Conservation (phyloP, 2,797 vertebrate genomes). For the Brotula barbata region DNA sequence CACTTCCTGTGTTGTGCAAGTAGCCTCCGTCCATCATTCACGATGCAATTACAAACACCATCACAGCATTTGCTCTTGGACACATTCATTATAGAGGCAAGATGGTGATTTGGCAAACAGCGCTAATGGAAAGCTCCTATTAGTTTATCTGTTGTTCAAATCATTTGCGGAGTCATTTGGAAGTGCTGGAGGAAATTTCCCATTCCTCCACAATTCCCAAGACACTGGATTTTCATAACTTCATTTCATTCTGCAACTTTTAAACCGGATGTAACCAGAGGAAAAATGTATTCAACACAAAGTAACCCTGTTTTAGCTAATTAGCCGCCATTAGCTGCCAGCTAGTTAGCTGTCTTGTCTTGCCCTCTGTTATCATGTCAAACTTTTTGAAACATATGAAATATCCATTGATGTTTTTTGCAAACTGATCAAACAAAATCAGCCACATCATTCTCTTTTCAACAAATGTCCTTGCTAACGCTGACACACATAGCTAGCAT, state of each 20-base stretch:
- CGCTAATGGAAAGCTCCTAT: slow-evolving; percentile 47
- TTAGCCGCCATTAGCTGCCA: too few relatives aligned
- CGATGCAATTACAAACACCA: slow-evolving; percentile 62
- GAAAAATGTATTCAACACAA: too few relatives aligned
- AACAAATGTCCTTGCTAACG: too few relatives aligned
- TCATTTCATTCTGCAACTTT: slow-evolving; percentile 15
- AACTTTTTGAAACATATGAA: too few relatives aligned
- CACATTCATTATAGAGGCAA: slow-evolving; percentile 70
- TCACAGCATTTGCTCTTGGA: slow-evolving; percentile 49
- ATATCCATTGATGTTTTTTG: too few relatives aligned
- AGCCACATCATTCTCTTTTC: too few relatives aligned
- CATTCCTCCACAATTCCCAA: slow-evolving; percentile 8
- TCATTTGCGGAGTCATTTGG: slow-evolving; percentile 37
- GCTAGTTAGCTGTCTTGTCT: too few relatives aligned
- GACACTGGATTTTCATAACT: slow-evolving; percentile 20
- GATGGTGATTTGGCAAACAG: slow-evolving; percentile 62
- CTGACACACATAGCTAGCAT: too few relatives aligned
- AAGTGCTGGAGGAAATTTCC: slow-evolving; percentile 41
- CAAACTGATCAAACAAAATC: too few relatives aligned
- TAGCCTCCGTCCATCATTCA: slow-evolving; percentile 64
- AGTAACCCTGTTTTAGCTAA: too few relatives aligned
- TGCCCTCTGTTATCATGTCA: too few relatives aligned
- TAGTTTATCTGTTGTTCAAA: slow-evolving; percentile 42
- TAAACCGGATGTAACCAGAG: slow-evolving; percentile 13
- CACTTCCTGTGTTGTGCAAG: slow-evolving; percentile 56